A percentile compares a stretch with the other conserved stretches of the same genome.
These are phyloP conservation scores for Trididemnum miniatum DNA, from an alignment of 23 tunicate genomes.

Conservation along the genomic window DNA sequence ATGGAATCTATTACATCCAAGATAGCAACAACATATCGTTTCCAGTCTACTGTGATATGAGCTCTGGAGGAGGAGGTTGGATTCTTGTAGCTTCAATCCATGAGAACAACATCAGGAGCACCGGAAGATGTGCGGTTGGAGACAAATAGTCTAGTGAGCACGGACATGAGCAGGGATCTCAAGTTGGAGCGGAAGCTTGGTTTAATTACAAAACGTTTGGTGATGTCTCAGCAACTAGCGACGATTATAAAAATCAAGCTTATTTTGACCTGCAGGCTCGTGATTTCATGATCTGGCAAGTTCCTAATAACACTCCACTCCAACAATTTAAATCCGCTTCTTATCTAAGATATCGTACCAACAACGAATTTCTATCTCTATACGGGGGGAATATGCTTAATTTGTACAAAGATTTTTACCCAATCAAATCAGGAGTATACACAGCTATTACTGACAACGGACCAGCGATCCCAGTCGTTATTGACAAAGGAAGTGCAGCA, in stretches of 20 bases:
- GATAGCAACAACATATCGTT: constrained; percentile 16
- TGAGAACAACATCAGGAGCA: constrained; percentile 33
- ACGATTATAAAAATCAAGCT: constrained; percentile 74
- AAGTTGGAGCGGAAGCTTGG: constrained; percentile 58
- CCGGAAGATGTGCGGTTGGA: constrained; percentile 55
- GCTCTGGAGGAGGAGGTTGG: constrained; percentile 39
- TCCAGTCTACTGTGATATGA: constrained; percentile 49
- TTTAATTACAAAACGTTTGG: constrained; percentile 62
- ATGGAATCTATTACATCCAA: constrained; percentile 33
- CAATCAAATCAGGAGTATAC: constrained; percentile 34
- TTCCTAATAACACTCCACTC: constrained; percentile 72
- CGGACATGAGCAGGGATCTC: constrained; percentile 10
- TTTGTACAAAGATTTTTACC: constrained; percentile 41
- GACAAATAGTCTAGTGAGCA: constrained; percentile 75
- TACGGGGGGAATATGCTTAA: constrained; percentile 48
- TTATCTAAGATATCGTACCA: constrained; percentile 44
- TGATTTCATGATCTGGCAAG: constrained; percentile 94
- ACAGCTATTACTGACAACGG: constrained; percentile 23
- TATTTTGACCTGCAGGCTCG: constrained; percentile 54
- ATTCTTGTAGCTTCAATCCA: constrained; percentile 46
- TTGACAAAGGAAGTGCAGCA: constrained; percentile 43
- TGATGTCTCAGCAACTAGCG: constrained; percentile 48
- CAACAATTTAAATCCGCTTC: constrained; percentile 15
- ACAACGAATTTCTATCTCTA: constrained; percentile 21
- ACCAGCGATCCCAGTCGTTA: constrained; percentile 46